These are phyloP conservation scores for Oreohelix idahoensis DNA, from an alignment of 1,140 invertebrate genomes.

Conservation along the genomic window DNA sequence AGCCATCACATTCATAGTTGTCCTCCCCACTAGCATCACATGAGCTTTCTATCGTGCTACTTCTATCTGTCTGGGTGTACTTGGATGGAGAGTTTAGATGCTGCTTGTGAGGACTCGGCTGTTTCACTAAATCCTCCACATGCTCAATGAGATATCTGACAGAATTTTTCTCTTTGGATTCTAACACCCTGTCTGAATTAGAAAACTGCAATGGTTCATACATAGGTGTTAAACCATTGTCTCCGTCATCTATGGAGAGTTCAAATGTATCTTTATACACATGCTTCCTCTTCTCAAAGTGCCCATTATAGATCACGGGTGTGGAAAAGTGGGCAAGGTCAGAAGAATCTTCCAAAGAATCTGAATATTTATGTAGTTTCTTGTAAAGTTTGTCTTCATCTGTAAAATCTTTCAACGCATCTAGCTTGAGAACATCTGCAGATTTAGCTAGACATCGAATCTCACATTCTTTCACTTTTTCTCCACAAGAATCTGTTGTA, in stretches of 20 bases:
- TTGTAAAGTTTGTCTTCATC: no score
- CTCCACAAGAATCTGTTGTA: constrained; percentile 25
- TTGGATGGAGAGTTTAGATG: constrained; percentile 34
- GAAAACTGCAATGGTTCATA: no score
- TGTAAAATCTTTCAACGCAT: no score
- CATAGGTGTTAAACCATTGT: background rate
- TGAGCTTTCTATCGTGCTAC: constrained; percentile 58
- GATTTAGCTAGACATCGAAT: no score
- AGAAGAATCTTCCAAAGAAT: background rate
- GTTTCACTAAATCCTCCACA: constrained; percentile 54
- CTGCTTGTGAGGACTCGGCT: constrained; percentile 18
- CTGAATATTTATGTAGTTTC: background rate
- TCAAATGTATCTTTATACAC: background rate
- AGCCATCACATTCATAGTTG: constrained; percentile 76
- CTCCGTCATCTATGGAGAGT: background rate
- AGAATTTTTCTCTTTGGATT: constrained; percentile 49
- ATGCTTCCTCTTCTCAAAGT: background rate
- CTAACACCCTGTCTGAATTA: constrained; percentile 39
- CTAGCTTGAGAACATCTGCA: no score
- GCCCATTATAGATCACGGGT: background rate
- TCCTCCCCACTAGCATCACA: constrained; percentile 93
- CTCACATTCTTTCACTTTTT: background rate
- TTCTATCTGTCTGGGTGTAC: constrained; percentile 43
- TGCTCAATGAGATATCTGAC: constrained; percentile 56
- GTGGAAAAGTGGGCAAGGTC: background rate